Percentiles rank a stretch among this genome's conserved stretches.
These are phyloP conservation scores for Paracentrotus lividus DNA, from an alignment of 53 echinoderm and acorn worm species.

Conservation along the genomic window DNA sequence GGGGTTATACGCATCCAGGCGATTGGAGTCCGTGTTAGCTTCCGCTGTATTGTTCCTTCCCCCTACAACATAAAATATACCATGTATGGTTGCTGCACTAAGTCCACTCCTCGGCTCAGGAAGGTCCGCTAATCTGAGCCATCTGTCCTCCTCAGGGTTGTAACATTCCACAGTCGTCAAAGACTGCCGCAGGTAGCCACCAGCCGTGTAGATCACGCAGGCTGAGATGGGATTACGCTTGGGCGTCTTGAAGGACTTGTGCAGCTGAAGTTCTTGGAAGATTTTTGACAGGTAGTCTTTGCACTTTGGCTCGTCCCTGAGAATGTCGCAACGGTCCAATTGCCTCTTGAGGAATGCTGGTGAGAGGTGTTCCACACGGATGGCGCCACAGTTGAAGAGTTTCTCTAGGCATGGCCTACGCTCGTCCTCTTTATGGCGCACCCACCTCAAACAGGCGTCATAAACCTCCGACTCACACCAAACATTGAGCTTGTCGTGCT, in stretches of 20 bases:
- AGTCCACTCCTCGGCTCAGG: conserved; percentile 95
- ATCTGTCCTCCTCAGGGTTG: conserved; percentile 87
- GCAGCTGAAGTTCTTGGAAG: conserved; percentile 93
- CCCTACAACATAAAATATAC: conserved; percentile 94
- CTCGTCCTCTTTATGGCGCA: conserved; percentile 80
- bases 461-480: conserved; percentile 98
- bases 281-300: conserved; percentile 96
- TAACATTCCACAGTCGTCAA: conserved; percentile 95
- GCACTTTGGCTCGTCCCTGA: conserved; percentile 83
- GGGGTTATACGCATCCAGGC: conserved; percentile 91
- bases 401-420: conserved; percentile 90
- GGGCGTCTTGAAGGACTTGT: conserved; percentile 83
- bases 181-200: conserved; percentile 93
- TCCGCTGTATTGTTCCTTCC: conserved; percentile 97
- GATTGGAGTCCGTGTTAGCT: conserved; percentile 96
- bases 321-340: conserved; percentile 90
- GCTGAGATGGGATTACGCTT: conserved; percentile 89
- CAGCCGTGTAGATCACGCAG: conserved; percentile 95
- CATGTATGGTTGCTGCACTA: conserved; percentile 94
- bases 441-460: conserved; percentile 93
- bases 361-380: conserved; percentile 89
- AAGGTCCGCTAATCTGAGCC: conserved; percentile 87
- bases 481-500: conserved; percentile 94
- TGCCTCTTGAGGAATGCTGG: conserved; percentile 94
- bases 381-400: conserved; percentile 88